Base-by-base conservation (phyloP, 2,113 vertebrate species). In the Grantiella picta region DNA sequence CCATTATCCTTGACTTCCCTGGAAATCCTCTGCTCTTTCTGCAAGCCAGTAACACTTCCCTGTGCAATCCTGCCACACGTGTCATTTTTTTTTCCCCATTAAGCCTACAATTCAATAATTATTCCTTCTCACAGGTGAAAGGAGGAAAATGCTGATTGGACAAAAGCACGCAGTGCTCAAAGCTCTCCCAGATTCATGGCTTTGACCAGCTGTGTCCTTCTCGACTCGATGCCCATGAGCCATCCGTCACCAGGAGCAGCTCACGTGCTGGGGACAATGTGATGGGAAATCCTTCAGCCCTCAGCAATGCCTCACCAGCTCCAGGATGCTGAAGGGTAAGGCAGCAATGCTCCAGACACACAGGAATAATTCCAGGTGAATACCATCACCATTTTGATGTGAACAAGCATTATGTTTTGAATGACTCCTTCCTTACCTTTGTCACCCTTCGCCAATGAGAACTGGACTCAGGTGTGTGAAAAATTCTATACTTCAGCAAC, bases 121-220 rank as follows among this genome's bases (percentile, higher is more conserved):
- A 97, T 96, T 95, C 92, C 89, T 91, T 88, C 84, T 96, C 96
- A 49, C 93, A 97, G 96, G 97, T 97, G 95, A 98, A 96, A 96
- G 85, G 66, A 93, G 79, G 86, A 96, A 97, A 97, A 90, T 89
- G 96, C 98, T 98, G 98, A 99, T 96, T 98, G 97, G 97, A 96
- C 97, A 98, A 95, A 96, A 96, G 92, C 91, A 91, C 36, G 23
- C 44, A 72, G 38, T 89, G 69, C 92, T 79, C 94, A 65, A 8
- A 83, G 64, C 93, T 93, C 93, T 95, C 96, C 76, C 91, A 96
- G 98, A 99, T 98, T 98, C 98, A 98, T 98, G 64, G 97, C 96
- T 99, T 98, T 99, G 98, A 99, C 99, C 99, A 99, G 99, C 99
- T 99, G 98, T 98, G 99, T 99, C 99, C 99, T 99, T 99, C 99